These are phyloP conservation scores for Pachycephus smyrnensis DNA, from an alignment of 2,888 invertebrate species.

Conservation along the genomic window DNA sequence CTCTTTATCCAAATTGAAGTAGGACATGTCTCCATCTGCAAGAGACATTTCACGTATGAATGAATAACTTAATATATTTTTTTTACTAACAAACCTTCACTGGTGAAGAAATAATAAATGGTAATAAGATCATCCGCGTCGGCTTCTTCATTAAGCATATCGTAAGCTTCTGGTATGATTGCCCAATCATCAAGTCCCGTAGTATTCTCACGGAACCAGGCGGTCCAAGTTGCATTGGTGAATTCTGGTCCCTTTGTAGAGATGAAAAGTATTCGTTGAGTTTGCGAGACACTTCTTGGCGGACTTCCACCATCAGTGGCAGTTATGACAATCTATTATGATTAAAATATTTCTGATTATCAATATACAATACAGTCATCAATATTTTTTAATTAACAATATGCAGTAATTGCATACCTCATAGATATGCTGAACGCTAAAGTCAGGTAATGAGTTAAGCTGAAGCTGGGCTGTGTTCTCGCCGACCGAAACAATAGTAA, in stretches of 20 bases:
- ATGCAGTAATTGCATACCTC: constrained; percentile 15
- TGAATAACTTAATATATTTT: not conserved
- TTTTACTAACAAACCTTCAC: constrained; percentile 25
- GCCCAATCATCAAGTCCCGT: constrained; percentile 25
- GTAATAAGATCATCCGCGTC: constrained; percentile 20
- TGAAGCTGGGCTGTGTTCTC: constrained; percentile 35
- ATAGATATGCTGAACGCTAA: constrained; percentile 19
- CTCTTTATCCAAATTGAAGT: constrained; percentile 64
- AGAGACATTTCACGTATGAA: constrained; percentile 1
- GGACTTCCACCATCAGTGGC: constrained; percentile 38
- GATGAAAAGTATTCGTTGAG: constrained; percentile 33
- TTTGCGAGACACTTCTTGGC: constrained; percentile 15
- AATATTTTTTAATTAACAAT: not conserved
- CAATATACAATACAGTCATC: not conserved
- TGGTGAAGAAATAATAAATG: constrained; percentile 39
- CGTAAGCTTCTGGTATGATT: constrained; percentile 33
- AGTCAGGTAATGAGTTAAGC: constrained; percentile 25
- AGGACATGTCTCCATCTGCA: constrained; percentile 52
- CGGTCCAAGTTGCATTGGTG: constrained; percentile 25
- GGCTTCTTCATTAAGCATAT: constrained; percentile 31
- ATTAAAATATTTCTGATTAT: not conserved
- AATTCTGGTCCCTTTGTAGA: constrained; percentile 38
- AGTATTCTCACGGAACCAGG: constrained; percentile 40
- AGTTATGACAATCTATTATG: constrained; percentile 28
- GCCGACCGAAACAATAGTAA: constrained; percentile 30